A percentile compares a stretch with the other conserved stretches of the same genome.
These are phyloP conservation scores for Drosophila ezoana DNA, from an alignment of 2,888 invertebrate species.

Conservation along the genomic window DNA sequence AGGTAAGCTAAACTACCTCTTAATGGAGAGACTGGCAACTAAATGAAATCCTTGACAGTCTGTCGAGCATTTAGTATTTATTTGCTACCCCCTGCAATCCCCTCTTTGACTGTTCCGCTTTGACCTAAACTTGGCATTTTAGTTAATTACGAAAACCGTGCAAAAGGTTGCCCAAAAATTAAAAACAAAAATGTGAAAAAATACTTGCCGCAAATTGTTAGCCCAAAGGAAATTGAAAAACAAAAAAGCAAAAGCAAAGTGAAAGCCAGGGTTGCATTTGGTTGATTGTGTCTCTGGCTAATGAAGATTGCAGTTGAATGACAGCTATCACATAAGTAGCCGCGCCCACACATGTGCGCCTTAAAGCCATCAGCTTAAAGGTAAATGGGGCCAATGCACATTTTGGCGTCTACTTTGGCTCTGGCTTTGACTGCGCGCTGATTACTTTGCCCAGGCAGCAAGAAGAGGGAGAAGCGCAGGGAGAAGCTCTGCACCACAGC, in stretches of 20 bases:
- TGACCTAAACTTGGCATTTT: slow-evolving; percentile 65
- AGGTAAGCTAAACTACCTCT: slow-evolving; percentile 54
- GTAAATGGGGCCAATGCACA: slow-evolving; percentile 43
- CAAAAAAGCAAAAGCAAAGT: slow-evolving; percentile 1
- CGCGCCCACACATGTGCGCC: slow-evolving; percentile 1
- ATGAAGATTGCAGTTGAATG: slow-evolving; percentile 66
- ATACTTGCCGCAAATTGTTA: slow-evolving; percentile 42
- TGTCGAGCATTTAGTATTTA: slow-evolving; percentile 45
- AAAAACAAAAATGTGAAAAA: slow-evolving; percentile 31
- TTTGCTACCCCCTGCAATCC: slow-evolving; percentile 4
- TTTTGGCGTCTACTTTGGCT: slow-evolving; percentile 2
- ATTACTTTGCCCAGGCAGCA: slow-evolving; percentile 40
- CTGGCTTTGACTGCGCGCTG: slow-evolving; percentile 23
- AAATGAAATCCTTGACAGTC: slow-evolving; percentile 63
- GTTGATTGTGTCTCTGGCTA: slow-evolving; percentile 67
- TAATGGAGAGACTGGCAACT: slow-evolving; percentile 47
- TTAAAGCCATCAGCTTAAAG: slow-evolving; percentile 34
- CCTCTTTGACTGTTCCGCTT: background rate
- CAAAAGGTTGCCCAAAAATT: slow-evolving; percentile 35
- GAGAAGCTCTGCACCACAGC: slow-evolving; percentile 6
- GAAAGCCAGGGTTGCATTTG: slow-evolving; percentile 52
- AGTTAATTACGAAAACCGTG: slow-evolving; percentile 69
- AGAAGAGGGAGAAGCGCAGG: background rate
- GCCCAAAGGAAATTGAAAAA: slow-evolving; percentile 22
- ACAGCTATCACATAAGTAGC: slow-evolving; percentile 32